A percentile compares a stretch with the other conserved stretches of the same genome.
phyloP scores from a whole-genome alignment of 2,113 vertebrate species.

The Panurus biarmicus region DNA sequence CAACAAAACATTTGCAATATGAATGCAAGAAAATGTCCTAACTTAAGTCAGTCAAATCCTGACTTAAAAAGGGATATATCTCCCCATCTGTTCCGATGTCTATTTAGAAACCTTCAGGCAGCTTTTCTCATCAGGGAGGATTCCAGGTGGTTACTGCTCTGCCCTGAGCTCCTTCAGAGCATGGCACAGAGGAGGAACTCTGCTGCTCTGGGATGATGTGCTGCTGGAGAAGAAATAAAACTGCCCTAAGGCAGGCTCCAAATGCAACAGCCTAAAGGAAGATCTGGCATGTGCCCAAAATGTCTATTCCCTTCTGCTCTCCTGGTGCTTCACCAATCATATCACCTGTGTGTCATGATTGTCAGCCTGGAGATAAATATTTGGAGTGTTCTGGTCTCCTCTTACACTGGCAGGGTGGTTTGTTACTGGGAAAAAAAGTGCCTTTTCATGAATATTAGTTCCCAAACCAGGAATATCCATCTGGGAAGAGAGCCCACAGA shows the following conservation, averaged over 20 bases:
- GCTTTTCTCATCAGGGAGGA: not conserved
- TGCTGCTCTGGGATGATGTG: not conserved
- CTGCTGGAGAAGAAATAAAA: not conserved
- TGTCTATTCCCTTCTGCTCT: not conserved
- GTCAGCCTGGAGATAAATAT: not conserved
- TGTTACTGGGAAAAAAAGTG: not conserved
- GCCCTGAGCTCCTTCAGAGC: not conserved
- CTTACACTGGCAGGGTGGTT: not conserved
- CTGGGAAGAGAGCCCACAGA: not conserved
- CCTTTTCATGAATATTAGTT: not conserved
- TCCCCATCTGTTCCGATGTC: not conserved
- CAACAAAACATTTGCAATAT: not conserved
- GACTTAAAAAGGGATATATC: not conserved
- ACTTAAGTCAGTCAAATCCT: no score
- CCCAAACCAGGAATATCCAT: not conserved
- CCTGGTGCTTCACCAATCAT: not conserved
- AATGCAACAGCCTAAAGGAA: not conserved
- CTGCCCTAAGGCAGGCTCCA: not conserved
- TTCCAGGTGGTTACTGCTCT: not conserved
- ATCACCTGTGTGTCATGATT: not conserved
- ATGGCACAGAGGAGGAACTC: fast-evolving
- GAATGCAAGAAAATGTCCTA: not conserved
- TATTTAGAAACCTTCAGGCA: not conserved
- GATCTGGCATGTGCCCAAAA: not conserved
- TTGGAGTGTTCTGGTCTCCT: not conserved